Conservation (phyloP, 2,888 invertebrate genomes). For the Lithophane leautieri region DNA sequence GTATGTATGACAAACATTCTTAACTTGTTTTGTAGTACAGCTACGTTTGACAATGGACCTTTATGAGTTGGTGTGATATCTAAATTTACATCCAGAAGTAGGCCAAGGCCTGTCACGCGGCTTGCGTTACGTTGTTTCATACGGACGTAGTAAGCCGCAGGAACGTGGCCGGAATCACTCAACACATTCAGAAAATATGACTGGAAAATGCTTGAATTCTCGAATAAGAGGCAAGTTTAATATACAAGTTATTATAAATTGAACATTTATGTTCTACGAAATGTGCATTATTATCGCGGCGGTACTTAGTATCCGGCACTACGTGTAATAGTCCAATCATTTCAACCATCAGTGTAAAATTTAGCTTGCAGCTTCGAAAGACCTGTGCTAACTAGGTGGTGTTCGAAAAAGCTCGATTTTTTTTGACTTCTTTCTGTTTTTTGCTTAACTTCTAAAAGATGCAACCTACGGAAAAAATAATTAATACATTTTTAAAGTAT, state of each 20-base stretch:
- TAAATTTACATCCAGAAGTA: conserved; percentile 15
- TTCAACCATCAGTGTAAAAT: too few relatives aligned
- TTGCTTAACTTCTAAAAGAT: too few relatives aligned
- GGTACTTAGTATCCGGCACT: too few relatives aligned
- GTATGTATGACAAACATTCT: too few relatives aligned
- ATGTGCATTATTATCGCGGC: neutral
- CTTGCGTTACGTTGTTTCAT: neutral
- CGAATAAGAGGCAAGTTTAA: neutral
- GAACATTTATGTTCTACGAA: neutral
- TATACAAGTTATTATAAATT: neutral
- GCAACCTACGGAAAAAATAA: too few relatives aligned
- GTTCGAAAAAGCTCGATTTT: too few relatives aligned
- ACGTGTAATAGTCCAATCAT: too few relatives aligned
- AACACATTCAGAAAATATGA: conserved; percentile 6
- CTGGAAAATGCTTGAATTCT: neutral
- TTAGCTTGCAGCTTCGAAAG: too few relatives aligned
- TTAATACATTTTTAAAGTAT: too few relatives aligned
- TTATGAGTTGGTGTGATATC: conserved; percentile 19
- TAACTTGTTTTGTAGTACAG: neutral
- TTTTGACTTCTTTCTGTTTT: too few relatives aligned
- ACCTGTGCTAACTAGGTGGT: too few relatives aligned
- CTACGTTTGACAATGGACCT: conserved; percentile 9
- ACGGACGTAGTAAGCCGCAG: neutral
- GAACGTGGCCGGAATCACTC: conserved; percentile 14
- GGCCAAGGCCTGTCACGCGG: conserved; percentile 20